Conservation (phyloP, 2,888 invertebrate genomes). For the Incurvaria masculella region DNA sequence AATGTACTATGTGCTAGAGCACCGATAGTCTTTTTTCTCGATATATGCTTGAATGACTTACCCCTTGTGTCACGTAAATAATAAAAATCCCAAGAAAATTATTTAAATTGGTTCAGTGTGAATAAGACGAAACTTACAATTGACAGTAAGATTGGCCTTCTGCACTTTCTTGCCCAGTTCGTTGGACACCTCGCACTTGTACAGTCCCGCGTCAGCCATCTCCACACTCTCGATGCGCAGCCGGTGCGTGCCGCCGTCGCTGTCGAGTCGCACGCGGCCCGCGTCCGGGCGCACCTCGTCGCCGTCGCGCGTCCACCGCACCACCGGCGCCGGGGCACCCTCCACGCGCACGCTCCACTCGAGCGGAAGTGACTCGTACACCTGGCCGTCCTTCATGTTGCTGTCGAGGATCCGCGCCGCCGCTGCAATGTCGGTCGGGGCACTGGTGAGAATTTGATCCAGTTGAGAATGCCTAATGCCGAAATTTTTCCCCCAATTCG, state of each 20-base stretch:
- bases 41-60: no score
- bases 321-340: slow-evolving; percentile 74
- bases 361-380: slow-evolving; percentile 78
- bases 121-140: slow-evolving; percentile 63
- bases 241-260: slow-evolving; percentile 68
- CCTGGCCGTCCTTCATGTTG: slow-evolving; percentile 69
- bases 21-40: no score
- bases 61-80: no score
- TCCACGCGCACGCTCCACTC: slow-evolving; percentile 75
- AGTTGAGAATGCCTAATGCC: no score
- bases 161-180: slow-evolving; percentile 75
- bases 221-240: slow-evolving; percentile 69
- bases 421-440: slow-evolving; percentile 57
- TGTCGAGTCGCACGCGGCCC: slow-evolving; percentile 59
- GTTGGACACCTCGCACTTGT: slow-evolving; percentile 79
- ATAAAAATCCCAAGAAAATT: no score
- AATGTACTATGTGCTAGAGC: no score
- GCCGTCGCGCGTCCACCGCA: slow-evolving; percentile 76
- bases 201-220: slow-evolving; percentile 73
- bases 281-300: slow-evolving; percentile 65
- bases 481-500: no score
- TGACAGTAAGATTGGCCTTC: slow-evolving; percentile 70
- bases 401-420: slow-evolving; percentile 69
- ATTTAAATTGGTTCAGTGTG: no score
- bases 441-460: no score